A percentile compares a stretch with the other conserved stretches of the same genome.
phyloP scores from a whole-genome alignment of 1,140 invertebrate species.

The Tribolium castaneum region DNA sequence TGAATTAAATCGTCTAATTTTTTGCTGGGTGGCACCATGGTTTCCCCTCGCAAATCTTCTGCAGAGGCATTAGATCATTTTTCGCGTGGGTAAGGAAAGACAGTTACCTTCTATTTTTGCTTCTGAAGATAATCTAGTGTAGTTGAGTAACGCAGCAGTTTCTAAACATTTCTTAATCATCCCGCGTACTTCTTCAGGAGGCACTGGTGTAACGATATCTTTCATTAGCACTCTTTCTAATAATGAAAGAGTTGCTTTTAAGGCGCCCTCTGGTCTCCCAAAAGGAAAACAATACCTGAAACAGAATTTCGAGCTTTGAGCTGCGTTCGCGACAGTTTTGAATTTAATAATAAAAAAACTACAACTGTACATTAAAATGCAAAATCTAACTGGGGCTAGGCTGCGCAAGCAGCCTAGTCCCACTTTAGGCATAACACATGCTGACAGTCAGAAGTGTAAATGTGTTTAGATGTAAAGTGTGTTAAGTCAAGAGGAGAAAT shows the following conservation, averaged over 20 bases:
- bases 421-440: conserved; percentile 6
- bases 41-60: conserved; percentile 86
- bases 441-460: conserved; percentile 4
- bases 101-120: conserved; percentile 94
- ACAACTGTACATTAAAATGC: conserved; percentile 25
- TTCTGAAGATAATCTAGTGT: conserved; percentile 94
- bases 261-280: conserved; percentile 95
- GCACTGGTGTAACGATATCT: conserved; percentile 97
- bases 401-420: not conserved
- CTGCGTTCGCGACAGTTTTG: not conserved
- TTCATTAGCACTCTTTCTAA: conserved; percentile 99
- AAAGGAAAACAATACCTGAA: conserved; percentile 96
- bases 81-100: not conserved
- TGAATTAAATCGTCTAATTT: conserved; percentile 97
- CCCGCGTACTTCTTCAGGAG: conserved; percentile 93
- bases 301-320: not conserved
- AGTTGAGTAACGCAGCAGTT: conserved; percentile 97
- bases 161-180: conserved; percentile 98
- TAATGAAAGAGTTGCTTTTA: conserved; percentile 96
- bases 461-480: conserved; percentile 9
- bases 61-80: conserved; percentile 37
- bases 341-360: not conserved
- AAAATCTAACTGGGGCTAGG: not conserved
- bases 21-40: conserved; percentile 83
- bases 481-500: conserved; percentile 16